Percentiles rank a stretch among this genome's conserved stretches.
These are phyloP conservation scores for Nycticebus coucang DNA, from an alignment of 2,113 vertebrate species.

Conservation along the genomic window DNA sequence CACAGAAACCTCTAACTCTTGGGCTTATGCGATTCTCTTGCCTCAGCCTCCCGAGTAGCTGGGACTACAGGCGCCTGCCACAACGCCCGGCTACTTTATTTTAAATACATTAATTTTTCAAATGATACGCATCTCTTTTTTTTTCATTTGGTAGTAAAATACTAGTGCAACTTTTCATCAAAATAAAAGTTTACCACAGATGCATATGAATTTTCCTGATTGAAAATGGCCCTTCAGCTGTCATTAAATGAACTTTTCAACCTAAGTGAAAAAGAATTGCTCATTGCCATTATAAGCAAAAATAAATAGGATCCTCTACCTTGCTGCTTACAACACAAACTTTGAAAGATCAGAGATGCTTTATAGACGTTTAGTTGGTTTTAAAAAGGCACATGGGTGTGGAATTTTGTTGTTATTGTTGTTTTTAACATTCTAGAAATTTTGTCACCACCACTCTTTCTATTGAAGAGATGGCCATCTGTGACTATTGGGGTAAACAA, in stretches of 20 bases:
- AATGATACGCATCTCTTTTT: constrained; percentile 71
- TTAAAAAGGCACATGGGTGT: constrained; percentile 85
- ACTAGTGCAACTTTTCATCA: constrained; percentile 82
- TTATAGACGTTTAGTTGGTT: constrained; percentile 75
- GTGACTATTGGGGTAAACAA: constrained; percentile 59
- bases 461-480: constrained; percentile 56
- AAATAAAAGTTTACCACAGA: constrained; percentile 80
- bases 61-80: no score
- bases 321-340: constrained; percentile 74
- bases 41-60: no score
- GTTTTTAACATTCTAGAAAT: constrained; percentile 74
- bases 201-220: constrained; percentile 63
- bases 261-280: constrained; percentile 77
- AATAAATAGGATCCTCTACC: constrained; percentile 81
- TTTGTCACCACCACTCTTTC: constrained; percentile 58
- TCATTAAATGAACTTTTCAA: constrained; percentile 67
- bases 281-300: constrained; percentile 80
- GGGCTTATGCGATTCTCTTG: no score
- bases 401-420: background rate
- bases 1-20: no score
- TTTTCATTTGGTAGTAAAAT: constrained; percentile 81
- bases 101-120: constrained; percentile 80
- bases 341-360: constrained; percentile 78
- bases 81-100: no score
- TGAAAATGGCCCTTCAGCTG: constrained; percentile 76